These are phyloP conservation scores for Herpetotheres cachinnans DNA, from an alignment of 2,113 vertebrate species.

Conservation along the genomic window DNA sequence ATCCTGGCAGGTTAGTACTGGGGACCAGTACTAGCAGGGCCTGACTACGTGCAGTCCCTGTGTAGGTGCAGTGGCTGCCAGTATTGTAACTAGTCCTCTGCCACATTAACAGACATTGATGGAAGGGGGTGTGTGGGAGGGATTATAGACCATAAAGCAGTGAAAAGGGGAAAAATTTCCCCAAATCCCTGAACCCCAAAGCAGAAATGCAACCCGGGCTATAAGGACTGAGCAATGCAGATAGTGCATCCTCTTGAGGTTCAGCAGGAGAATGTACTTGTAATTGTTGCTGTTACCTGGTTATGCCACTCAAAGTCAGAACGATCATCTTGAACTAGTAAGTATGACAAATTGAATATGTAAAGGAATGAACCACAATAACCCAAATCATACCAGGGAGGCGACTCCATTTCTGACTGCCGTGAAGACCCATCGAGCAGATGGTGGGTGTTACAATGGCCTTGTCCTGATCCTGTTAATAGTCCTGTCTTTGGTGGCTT, in stretches of 20 bases:
- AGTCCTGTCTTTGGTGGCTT: background rate
- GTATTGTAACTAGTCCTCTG: background rate
- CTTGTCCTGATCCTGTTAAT: background rate
- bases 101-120: background rate
- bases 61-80: background rate
- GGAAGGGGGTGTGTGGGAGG: accelerated
- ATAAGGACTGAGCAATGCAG: background rate
- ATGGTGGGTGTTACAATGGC: background rate
- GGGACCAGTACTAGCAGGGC: background rate
- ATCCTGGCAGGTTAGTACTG: background rate
- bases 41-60: accelerated
- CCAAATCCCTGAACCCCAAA: background rate
- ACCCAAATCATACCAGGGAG: background rate
- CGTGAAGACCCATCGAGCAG: background rate
- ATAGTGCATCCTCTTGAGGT: background rate
- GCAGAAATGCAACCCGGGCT: background rate
- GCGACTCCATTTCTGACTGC: background rate
- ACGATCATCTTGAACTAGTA: background rate
- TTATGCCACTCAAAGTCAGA: background rate
- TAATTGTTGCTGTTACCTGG: background rate
- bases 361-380: background rate
- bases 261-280: background rate
- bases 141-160: background rate
- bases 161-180: background rate
- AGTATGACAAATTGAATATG: background rate